A percentile compares a stretch with the other conserved stretches of the same genome.
Evolutionary conservation across 2,113 vertebrate species (phyloP).

Genomic region (Opisthocomus hoazin): DNA sequence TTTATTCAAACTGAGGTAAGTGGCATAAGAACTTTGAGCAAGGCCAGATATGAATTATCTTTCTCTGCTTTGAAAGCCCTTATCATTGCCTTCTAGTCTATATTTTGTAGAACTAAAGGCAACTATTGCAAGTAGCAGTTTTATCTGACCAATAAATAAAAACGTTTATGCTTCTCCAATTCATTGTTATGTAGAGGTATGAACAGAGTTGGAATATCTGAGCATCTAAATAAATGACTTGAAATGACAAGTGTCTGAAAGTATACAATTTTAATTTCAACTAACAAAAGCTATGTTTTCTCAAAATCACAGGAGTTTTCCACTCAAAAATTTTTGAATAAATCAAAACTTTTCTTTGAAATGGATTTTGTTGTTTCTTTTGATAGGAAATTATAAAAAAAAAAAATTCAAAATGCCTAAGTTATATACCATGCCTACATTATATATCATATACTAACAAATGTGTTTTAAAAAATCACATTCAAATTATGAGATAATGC

Average conservation of each 20-base stretch:
- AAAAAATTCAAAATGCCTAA: background rate
- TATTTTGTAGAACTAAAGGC: background rate
- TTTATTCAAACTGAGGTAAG: background rate
- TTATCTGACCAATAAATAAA: background rate
- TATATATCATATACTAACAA: background rate
- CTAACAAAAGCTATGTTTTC: background rate
- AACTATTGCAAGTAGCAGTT: background rate
- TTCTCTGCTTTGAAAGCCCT: background rate
- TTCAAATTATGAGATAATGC: background rate
- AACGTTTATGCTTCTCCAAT: background rate
- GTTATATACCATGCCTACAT: background rate
- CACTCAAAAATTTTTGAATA: background rate
- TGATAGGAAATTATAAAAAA: background rate
- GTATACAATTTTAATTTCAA: background rate
- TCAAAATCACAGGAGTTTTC: background rate
- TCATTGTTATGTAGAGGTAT: background rate
- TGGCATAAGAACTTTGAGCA: background rate
- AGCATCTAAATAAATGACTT: background rate
- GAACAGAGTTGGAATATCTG: background rate
- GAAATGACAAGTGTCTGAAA: background rate
- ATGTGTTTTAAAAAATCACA: rapidly evolving
- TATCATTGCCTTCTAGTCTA: background rate
- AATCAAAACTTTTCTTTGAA: background rate
- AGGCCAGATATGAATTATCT: background rate
- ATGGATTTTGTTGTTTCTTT: background rate